Percentiles rank a stretch among this genome's conserved stretches.
Conservation (phyloP, 2,888 invertebrate species). For the Pollenia angustigena region DNA sequence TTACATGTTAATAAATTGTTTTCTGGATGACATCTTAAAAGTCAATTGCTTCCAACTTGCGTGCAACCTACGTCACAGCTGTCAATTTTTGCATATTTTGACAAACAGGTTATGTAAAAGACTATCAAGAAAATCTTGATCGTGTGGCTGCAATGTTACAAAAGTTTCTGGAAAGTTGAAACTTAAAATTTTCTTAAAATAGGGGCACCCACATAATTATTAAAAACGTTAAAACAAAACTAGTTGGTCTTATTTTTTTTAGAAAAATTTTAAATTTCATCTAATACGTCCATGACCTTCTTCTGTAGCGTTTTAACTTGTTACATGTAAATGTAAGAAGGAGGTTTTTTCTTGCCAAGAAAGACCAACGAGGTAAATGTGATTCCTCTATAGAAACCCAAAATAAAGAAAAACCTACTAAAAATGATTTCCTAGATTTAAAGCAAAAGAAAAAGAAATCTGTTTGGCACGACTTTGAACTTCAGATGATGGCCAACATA, state of each 20-base stretch:
- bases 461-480: constrained; percentile 76
- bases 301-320: constrained; percentile 62
- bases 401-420: constrained; percentile 10
- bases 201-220: no score
- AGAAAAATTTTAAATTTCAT: constrained; percentile 10
- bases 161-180: no score
- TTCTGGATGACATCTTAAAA: no score
- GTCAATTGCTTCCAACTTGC: no score
- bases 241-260: constrained; percentile 19
- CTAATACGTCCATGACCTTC: constrained; percentile 72
- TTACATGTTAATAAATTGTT: no score
- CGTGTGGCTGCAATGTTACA: no score
- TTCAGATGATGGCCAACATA: constrained; percentile 70
- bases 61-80: no score
- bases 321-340: constrained; percentile 64
- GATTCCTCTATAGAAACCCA: constrained; percentile 3
- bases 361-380: constrained; percentile 20
- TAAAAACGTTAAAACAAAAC: no score
- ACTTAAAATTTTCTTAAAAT: no score
- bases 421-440: constrained; percentile 61
- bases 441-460: constrained; percentile 69
- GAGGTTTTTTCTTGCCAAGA: constrained; percentile 23
- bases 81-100: no score
- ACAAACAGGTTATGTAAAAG: no score
- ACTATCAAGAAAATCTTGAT: no score